Base-by-base conservation (phyloP, 2,797 vertebrate species). In the Aeoliscus strigatus region DNA sequence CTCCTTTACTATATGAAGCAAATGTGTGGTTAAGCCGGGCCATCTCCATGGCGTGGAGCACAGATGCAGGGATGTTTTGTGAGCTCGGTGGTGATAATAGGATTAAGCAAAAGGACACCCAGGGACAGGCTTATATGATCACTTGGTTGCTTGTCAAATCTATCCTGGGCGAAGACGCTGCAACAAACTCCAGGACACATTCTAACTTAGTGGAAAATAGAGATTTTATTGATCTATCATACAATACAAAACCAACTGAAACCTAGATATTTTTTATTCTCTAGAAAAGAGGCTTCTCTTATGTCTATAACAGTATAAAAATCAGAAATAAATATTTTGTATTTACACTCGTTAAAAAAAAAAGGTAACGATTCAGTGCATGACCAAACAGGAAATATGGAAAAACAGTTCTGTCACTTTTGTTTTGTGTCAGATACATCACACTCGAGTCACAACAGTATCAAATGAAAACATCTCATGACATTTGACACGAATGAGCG, bases 241-340 rank as follows among this genome's bases (percentile, higher is more conserved):
- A 82, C 82, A 88, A 81, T 83, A 83, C 73, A 82, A 88, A 84
- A 80, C 62, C 64, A 85, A 73, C 52, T 60, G 59, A 27, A 70
- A 60, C 28, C 75, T 82, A 81, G 70, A 73, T 60, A 54, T 67
- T 78, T 31, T 58, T 70, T 58, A 72, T 80, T 77, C 64, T 78
- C 81, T 80, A 83, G 80, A 76, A 48, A 60, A 41, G 21, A 1
- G 18, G 60, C 50, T 60, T 67, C 50, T 65, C 62, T 81, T 62
- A 61, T 60, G 76, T 71, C 78, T 86, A 81, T 73, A 71, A 73
- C 63, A 75, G 77, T 82, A 83, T 67, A 87, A 85, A 42, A 75
- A 76, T 84, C 65, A 75, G 70, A 84, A 93, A 94, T 93, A 94
- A 95, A 95, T 94, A 95, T 88, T 88, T 81, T 75, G 27, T 90